These are phyloP conservation scores for Nyctibius grandis DNA, from an alignment of 2,797 vertebrate genomes.

Conservation along the genomic window DNA sequence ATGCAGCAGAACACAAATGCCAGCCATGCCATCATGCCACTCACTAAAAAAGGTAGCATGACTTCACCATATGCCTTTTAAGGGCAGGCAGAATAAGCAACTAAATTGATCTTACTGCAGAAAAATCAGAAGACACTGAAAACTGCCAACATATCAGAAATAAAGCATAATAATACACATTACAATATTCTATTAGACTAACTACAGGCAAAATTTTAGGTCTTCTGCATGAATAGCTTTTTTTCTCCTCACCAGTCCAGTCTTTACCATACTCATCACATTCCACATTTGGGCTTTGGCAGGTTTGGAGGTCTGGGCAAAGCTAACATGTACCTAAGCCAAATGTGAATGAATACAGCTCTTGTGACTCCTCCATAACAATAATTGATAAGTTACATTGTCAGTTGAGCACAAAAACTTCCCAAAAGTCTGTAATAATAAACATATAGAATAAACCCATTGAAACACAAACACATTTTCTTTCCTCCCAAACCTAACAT, in stretches of 20 bases:
- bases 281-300: neutral
- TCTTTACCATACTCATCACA: neutral
- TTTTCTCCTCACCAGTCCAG: neutral
- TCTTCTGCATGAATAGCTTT: neutral
- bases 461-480: neutral
- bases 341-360: neutral
- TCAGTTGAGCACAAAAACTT: neutral
- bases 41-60: neutral
- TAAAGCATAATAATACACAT: neutral
- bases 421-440: neutral
- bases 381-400: neutral
- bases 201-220: neutral
- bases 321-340: neutral
- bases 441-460: neutral
- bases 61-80: neutral
- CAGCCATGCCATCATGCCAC: neutral
- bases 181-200: neutral
- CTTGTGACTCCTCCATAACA: neutral
- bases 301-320: constrained; percentile 5
- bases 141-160: neutral
- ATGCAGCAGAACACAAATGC: neutral
- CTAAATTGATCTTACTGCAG: neutral
- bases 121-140: neutral
- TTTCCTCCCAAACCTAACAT: neutral
- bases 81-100: neutral